Evolutionary conservation across 2,113 vertebrate genomes (phyloP), one percentile per base, ranked within the genome.

Genomic region (Tetrao urogallus): DNA sequence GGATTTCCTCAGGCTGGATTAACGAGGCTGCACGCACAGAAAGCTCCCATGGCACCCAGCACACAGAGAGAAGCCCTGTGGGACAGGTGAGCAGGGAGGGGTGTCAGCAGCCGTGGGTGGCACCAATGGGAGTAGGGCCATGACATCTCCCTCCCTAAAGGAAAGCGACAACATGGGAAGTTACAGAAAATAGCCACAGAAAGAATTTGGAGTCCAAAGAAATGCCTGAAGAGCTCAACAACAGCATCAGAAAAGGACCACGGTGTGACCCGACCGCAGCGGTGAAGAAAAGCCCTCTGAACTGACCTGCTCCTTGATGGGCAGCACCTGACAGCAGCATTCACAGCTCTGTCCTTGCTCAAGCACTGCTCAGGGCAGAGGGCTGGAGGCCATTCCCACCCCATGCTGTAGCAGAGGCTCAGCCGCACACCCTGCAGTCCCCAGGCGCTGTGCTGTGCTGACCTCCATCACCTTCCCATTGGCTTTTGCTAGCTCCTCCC

Each of bases 341-440:
- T 56, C 10, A 6, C 28, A 18, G 54, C 54, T 32, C 54, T 32
- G 54, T 56, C 54, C 28, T 32, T 18, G 17, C 61, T 28, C 38
- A 8, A 15, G 30, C 54, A 32, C 54, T 30, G 38, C 6, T 8
- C 40, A 24, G 76, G 36, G 43, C 32, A 64, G 48, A 38, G 5
- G 11, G 4, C 45, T 6, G 70, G 60, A 7, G 67, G 70, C 27
- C 6, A 2, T 19, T 40, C 38, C 32, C 28, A 1, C 52, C 61
- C 30, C 15, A 30, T 6, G 3, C 34, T 32, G 11, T 1, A 0
- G 27, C 36, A 52, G 20, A 17, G 45, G 17, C 32, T 28, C 27
- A 6, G 25, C 61, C n/a, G 22, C 36, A 28, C 0, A 3, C 43
- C 19, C 63, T 22, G 13, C 25, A 1, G 27, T 17, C n/a, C n/a